These are phyloP conservation scores for Sabatieria punctata DNA, from an alignment of 2,888 invertebrate species.

Conservation along the genomic window DNA sequence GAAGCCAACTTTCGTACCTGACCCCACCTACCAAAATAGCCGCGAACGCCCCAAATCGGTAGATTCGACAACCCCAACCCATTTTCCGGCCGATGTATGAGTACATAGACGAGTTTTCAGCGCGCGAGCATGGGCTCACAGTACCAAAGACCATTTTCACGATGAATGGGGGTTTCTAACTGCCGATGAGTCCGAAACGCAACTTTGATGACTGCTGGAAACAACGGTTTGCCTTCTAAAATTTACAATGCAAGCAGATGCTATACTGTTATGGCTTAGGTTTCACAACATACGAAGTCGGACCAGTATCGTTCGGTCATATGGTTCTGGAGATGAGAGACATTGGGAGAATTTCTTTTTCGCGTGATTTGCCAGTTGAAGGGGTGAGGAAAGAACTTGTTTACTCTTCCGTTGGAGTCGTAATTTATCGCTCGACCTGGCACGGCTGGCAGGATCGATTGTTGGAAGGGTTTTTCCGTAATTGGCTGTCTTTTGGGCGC, in stretches of 20 bases:
- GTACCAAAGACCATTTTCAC: slow-evolving; percentile 32
- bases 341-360: slow-evolving; percentile 31
- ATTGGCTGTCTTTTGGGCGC: no score
- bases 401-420: no score
- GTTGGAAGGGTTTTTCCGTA: no score
- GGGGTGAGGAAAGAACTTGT: slow-evolving; percentile 27
- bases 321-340: slow-evolving; percentile 28
- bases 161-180: slow-evolving; percentile 32
- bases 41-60: no score
- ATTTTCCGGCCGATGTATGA: no score
- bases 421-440: no score
- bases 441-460: no score
- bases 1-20: no score
- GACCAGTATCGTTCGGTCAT: slow-evolving; percentile 20
- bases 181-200: slow-evolving; percentile 27
- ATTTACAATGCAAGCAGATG: background rate
- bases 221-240: slow-evolving; percentile 21
- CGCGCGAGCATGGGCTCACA: slow-evolving; percentile 31
- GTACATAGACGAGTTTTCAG: no score
- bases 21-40: no score
- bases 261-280: slow-evolving; percentile 16
- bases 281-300: slow-evolving; percentile 32
- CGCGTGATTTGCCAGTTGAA: slow-evolving; percentile 31
- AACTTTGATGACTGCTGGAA: slow-evolving; percentile 31
- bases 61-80: no score